Base-by-base conservation (phyloP, 2,888 invertebrate species). In the Pterostichus madidus region DNA sequence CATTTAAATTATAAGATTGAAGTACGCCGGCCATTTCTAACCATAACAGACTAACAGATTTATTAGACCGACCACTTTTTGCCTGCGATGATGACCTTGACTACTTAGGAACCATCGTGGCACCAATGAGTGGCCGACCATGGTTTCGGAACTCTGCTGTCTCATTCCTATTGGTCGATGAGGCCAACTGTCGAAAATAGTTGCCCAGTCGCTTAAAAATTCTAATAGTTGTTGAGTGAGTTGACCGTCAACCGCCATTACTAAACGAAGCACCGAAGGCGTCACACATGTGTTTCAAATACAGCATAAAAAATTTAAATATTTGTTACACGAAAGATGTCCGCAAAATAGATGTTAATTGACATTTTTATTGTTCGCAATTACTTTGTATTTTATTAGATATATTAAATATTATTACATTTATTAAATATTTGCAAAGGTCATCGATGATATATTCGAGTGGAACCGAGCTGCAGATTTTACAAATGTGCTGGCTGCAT, bases 201-300 rank as follows among this genome's bases (percentile, higher is more conserved):
- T 75, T 75, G 32, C 52, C 75, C 75, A 75, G n/a, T 49, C 52
- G 32, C n/a, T 75, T 52, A 52, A 52, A 59, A 75, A 75, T 75
- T 52, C 52, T 75, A 71, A 75, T 49, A 75, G 49, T 75, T 49
- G 17, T 15, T 71, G 39, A 71, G 17, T 6, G 15, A 39, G 68
- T 71, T 35, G 11, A 17, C 15, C 44, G 68, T 44, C 68, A 71
- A 17, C 44, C 44, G 68, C 68, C 68, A 71, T 71, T 17, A 17
- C 44, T 15, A 68, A 32, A 59, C 8, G 24, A 24, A 24, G 3
- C 39, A 7, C 1, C 8, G 39, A 5, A 39, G 39, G 39, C 39
- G 39, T 2, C 8, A 39, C 39, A 39, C 39, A 39, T 39, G 5
- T 39, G 8, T 39, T 39, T 39, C 6, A 8, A 39, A 39, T 39